Conservation (phyloP, 2,113 vertebrate species). For the Hippopotamus amphibius region DNA sequence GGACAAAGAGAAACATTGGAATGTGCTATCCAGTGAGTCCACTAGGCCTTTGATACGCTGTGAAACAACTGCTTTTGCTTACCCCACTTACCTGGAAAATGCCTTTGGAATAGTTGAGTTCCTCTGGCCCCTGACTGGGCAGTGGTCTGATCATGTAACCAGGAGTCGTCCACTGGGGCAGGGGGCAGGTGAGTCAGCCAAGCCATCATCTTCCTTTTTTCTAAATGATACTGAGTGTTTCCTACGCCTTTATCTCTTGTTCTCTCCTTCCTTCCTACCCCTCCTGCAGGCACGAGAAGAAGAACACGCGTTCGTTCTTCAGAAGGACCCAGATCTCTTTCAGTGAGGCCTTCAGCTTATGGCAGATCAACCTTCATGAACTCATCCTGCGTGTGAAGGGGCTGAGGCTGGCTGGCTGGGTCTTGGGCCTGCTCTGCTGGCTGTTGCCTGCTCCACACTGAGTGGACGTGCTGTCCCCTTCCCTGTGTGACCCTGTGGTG, state of each 20-base stretch:
- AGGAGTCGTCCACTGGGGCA: not conserved
- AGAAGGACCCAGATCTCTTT: slow-evolving; percentile 90
- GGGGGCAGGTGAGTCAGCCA: not conserved
- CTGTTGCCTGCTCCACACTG: slow-evolving; percentile 53
- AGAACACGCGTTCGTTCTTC: slow-evolving; percentile 86
- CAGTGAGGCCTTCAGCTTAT: slow-evolving; percentile 89
- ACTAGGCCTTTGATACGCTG: not conserved
- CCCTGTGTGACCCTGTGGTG: not conserved
- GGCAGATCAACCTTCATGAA: slow-evolving; percentile 92
- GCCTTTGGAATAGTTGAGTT: not conserved
- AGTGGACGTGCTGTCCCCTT: not conserved
- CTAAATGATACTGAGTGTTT: not conserved
- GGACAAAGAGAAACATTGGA: not conserved
- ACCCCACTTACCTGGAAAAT: not conserved
- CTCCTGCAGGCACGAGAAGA: slow-evolving; percentile 90
- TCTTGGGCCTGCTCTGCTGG: slow-evolving; percentile 85
- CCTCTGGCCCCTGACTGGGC: not conserved
- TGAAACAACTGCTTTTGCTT: not conserved
- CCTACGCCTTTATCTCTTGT: not conserved
- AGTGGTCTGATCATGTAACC: not conserved
- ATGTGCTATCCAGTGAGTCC: not conserved
- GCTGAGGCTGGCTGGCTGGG: slow-evolving; percentile 87
- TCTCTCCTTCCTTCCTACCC: not conserved
- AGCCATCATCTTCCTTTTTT: not conserved
- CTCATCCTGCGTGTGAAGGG: slow-evolving; percentile 90